Evolutionary conservation across 2,113 vertebrate genomes (phyloP).

Genomic region (Tylochromis polylepis): DNA sequence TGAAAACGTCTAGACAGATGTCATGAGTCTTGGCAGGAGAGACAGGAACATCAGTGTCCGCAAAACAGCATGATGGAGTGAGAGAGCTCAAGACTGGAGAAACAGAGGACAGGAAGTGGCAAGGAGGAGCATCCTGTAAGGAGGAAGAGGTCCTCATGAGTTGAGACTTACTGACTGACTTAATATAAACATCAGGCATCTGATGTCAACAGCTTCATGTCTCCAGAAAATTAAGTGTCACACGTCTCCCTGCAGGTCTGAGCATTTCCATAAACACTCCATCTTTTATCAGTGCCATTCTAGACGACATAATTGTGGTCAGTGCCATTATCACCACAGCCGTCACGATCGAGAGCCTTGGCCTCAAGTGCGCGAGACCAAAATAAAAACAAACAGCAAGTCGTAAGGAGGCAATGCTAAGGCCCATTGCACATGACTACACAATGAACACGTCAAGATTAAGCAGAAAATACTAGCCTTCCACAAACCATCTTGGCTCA

Average conservation of each 20-base stretch:
- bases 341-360: background rate
- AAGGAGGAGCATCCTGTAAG: background rate
- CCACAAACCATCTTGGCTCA: slow-evolving; percentile 35
- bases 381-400: background rate
- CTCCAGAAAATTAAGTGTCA: slow-evolving; percentile 50
- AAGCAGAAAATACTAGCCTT: slow-evolving; percentile 8
- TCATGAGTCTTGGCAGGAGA: slow-evolving; percentile 29
- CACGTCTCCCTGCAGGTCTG: slow-evolving; percentile 20
- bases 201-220: slow-evolving; percentile 32
- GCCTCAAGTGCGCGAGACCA: background rate
- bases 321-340: background rate
- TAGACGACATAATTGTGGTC: background rate
- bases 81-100: slow-evolving; percentile 6
- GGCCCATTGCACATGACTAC: slow-evolving; percentile 30
- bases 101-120: background rate
- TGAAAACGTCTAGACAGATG: slow-evolving; percentile 29
- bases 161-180: background rate
- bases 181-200: slow-evolving; percentile 12
- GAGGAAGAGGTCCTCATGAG: slow-evolving; percentile 10
- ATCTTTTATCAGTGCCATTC: slow-evolving; percentile 32
- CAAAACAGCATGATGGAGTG: slow-evolving; percentile 24
- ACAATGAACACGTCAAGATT: slow-evolving; percentile 19
- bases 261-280: slow-evolving; percentile 25
- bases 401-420: background rate
- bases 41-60: slow-evolving; percentile 19